Percentiles rank a stretch among this genome's conserved stretches.
These are phyloP conservation scores for Rhingia rostrata DNA, from an alignment of 2,888 invertebrate genomes.

Conservation along the genomic window DNA sequence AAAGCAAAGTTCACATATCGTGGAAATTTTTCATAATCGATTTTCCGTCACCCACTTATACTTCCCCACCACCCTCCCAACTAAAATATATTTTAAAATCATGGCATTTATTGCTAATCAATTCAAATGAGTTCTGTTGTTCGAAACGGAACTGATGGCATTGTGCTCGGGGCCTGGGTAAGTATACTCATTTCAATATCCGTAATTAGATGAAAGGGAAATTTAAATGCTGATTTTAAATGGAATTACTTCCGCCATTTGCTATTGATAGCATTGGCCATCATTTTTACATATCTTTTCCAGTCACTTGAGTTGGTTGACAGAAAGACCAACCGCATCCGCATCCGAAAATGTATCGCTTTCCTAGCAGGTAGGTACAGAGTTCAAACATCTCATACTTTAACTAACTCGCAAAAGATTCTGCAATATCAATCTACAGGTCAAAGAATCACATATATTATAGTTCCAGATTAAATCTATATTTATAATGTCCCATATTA, in stretches of 20 bases:
- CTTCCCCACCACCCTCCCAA: slow-evolving; percentile 64
- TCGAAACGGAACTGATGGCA: slow-evolving; percentile 20
- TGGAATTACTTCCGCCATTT: slow-evolving; percentile 70
- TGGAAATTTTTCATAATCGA: slow-evolving; percentile 68
- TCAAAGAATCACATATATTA: too few relatives aligned
- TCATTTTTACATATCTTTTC: slow-evolving; percentile 27
- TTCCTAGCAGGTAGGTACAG: too few relatives aligned
- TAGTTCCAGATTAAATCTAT: too few relatives aligned
- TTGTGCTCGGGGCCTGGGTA: background rate
- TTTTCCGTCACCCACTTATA: slow-evolving; percentile 51
- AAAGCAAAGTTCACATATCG: slow-evolving; percentile 68
- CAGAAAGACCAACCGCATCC: slow-evolving; percentile 6
- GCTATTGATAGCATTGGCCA: slow-evolving; percentile 39
- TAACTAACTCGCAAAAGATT: background rate
- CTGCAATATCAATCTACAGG: background rate
- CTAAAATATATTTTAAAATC: slow-evolving; percentile 63
- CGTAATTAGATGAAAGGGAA: slow-evolving; percentile 71
- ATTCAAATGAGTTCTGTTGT: slow-evolving; percentile 71
- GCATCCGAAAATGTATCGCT: slow-evolving; percentile 2
- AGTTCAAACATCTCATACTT: too few relatives aligned
- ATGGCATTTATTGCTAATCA: slow-evolving; percentile 73
- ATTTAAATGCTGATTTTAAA: slow-evolving; percentile 69
- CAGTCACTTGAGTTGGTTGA: slow-evolving; percentile 35
- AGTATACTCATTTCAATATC: slow-evolving; percentile 67
- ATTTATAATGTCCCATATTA: too few relatives aligned